Evolutionary conservation across 2,113 vertebrate species (phyloP), one percentile per base, ranked within the genome.

Genomic region (Butorides virescens): DNA sequence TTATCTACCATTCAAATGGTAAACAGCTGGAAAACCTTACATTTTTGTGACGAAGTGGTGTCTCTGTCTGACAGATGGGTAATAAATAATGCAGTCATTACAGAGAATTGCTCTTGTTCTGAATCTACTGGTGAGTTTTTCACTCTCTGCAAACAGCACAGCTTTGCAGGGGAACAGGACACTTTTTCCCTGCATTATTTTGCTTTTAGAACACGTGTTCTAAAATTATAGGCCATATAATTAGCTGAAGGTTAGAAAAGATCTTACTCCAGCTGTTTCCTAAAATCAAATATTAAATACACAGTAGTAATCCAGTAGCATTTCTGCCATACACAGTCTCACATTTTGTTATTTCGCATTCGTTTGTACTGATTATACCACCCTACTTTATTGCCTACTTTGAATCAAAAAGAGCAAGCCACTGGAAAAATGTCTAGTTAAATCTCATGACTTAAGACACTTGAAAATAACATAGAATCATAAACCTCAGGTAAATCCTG

Each of bases 21-120:
- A 49, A 94, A 82, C 87, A 97, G 78, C 88, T 96, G 93, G 77
- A 79, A 79, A 90, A 86, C 50, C 22, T 84, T 63, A 85, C 16
- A 49, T 22, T 50, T 90, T 22, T 56, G 81, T 50, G 74, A 70
- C 81, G 70, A 86, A 86, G 26, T 61, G 29, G n/a, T 76, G 46
- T 88, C 56, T 23, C 49, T 72, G 26, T 63, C 61, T 63, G 70
- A 79, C 30, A 87, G 56, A 77, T 13, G 19, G 11, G 14, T 56
- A 77, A 89, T 81, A 92, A 91, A 90, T 79, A 84, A 81, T 7
- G 13, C 15, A 77, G 39, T 83, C 27, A 22, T 82, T 81, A 66
- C 46, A 81, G 52, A 74, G 36, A 92, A 84, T 47, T 83, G 73
- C 29, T 83, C 42, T 78, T n/a, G 30, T 58, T 86, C 80, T 36